These are phyloP conservation scores for Amblyjoppa proteus DNA, from an alignment of 2,888 invertebrate genomes.

Conservation along the genomic window DNA sequence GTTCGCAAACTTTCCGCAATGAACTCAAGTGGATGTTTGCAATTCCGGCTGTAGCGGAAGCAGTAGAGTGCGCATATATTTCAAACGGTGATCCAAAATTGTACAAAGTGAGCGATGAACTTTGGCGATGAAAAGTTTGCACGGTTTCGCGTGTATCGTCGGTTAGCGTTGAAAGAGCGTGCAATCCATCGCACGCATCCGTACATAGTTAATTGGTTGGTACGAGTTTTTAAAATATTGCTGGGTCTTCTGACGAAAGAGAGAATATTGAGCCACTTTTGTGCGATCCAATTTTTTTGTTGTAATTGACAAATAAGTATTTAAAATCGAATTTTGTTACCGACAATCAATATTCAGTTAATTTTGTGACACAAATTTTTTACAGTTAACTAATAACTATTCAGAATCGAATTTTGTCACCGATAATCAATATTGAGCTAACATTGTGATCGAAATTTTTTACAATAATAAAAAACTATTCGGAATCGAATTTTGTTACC, in stretches of 20 bases:
- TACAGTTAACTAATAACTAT: no score
- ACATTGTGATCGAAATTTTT: no score
- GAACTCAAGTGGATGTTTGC: conserved; percentile 3
- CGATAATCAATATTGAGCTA: no score
- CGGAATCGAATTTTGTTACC: no score
- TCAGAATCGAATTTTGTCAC: no score
- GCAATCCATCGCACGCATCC: not conserved
- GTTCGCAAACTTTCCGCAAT: conserved; percentile 8
- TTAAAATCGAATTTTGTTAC: no score
- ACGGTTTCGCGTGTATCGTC: not conserved
- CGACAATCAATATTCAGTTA: no score
- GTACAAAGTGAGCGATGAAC: not conserved
- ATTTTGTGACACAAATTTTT: no score
- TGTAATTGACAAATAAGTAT: no score
- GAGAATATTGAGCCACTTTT: no score
- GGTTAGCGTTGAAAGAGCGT: not conserved
- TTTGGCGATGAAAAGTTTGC: not conserved
- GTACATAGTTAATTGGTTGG: not conserved
- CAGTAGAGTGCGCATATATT: not conserved
- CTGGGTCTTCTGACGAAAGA: not conserved
- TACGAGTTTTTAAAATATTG: not conserved
- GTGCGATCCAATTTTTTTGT: no score
- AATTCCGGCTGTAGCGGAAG: not conserved
- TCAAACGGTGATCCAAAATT: not conserved
- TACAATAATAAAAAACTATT: no score